phyloP scores from a whole-genome alignment of 2,888 invertebrate genomes.

The Drosophila koepferae region DNA sequence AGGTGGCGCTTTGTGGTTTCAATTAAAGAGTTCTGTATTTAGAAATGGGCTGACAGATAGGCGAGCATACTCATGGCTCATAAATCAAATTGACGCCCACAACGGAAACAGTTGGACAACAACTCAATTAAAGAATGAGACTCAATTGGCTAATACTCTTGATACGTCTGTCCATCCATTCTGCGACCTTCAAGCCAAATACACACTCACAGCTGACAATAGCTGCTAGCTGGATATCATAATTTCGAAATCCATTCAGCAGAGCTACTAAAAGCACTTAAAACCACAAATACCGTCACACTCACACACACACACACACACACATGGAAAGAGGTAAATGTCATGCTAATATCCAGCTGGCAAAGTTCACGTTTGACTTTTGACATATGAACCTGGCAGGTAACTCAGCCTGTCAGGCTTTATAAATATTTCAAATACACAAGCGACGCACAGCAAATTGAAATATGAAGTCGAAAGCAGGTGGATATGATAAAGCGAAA shows the following conservation, averaged over 20 bases:
- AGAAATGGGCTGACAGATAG: not conserved
- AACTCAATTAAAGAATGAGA: constrained; percentile 33
- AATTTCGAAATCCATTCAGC: constrained; percentile 36
- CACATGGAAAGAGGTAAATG: not conserved
- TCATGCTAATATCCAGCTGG: constrained; percentile 20
- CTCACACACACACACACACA: not conserved
- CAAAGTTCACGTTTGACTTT: constrained; percentile 61
- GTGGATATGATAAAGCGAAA: not conserved
- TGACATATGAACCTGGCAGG: constrained; percentile 46
- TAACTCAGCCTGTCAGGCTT: constrained; percentile 14
- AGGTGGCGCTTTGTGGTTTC: constrained; percentile 58
- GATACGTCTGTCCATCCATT: constrained; percentile 5
- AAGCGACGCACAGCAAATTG: constrained; percentile 8
- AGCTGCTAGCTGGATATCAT: constrained; percentile 30
- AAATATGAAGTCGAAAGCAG: constrained; percentile 9
- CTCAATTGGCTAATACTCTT: constrained; percentile 55
- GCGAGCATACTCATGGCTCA: constrained; percentile 15
- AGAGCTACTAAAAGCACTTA: constrained; percentile 18
- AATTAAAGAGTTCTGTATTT: constrained; percentile 37
- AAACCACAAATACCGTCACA: not conserved
- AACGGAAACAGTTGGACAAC: constrained; percentile 44
- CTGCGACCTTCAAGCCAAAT: constrained; percentile 15
- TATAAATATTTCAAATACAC: constrained; percentile 25
- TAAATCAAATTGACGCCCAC: constrained; percentile 60
- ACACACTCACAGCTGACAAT: not conserved